A percentile compares a stretch with the other conserved stretches of the same genome.
These are phyloP conservation scores for Philopedon plagiatum DNA, from an alignment of 2,888 invertebrate genomes.

Conservation along the genomic window DNA sequence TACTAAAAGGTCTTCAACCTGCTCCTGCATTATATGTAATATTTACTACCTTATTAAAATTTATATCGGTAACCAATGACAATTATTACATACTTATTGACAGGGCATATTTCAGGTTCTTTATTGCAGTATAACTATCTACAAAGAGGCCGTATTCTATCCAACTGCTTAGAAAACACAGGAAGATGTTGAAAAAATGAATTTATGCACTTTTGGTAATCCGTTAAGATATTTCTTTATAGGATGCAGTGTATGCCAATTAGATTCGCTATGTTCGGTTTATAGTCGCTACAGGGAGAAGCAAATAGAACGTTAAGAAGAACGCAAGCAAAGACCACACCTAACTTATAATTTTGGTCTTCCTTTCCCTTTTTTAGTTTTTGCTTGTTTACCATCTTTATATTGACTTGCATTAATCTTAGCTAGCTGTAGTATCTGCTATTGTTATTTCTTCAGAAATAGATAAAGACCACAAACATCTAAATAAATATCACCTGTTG, in stretches of 20 bases:
- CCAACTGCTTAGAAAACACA: neutral
- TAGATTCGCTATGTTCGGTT: constrained; percentile 10
- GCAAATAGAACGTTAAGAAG: neutral
- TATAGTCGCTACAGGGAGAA: constrained; percentile 10
- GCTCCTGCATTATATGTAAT: neutral
- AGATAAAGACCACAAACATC: too few species aligned
- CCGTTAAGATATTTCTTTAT: constrained; percentile 20
- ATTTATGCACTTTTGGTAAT: constrained; percentile 14
- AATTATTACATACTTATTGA: neutral
- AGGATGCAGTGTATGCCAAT: constrained; percentile 7
- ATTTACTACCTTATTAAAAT: neutral
- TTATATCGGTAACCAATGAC: neutral
- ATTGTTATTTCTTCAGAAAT: too few species aligned
- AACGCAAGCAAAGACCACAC: too few species aligned
- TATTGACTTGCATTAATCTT: too few species aligned
- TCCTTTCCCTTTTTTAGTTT: too few species aligned
- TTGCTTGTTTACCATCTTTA: too few species aligned
- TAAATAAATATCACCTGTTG: too few species aligned
- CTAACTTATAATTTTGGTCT: too few species aligned
- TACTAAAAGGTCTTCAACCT: neutral
- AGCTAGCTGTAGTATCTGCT: too few species aligned
- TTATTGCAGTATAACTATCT: neutral
- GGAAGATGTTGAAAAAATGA: constrained; percentile 9
- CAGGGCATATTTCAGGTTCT: neutral
- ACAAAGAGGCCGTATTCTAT: neutral